Evolutionary conservation across 2,113 vertebrate genomes (phyloP).

Genomic region (Symphodus melops): DNA sequence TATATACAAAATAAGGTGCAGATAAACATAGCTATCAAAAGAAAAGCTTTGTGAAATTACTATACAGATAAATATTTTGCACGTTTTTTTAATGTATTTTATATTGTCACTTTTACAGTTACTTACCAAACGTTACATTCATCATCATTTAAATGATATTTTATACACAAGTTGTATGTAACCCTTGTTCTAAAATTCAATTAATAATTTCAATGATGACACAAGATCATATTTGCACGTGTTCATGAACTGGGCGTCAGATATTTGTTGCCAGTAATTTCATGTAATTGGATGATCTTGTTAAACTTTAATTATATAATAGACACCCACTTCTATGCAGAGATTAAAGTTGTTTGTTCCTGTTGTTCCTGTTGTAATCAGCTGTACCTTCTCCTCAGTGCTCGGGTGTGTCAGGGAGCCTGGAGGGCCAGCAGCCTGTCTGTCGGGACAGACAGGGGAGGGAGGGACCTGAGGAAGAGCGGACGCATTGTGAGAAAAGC

Average conservation of each 20-base stretch:
- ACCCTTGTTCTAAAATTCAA: not conserved
- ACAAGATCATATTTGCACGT: not conserved
- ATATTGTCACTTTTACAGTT: too few species aligned
- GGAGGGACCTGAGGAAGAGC: constrained; percentile 83
- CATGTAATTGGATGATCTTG: not conserved
- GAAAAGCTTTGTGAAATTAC: too few species aligned
- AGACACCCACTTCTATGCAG: not conserved
- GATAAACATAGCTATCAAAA: too few species aligned
- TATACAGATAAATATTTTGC: too few species aligned
- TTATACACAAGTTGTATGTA: not conserved
- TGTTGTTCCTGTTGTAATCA: not conserved
- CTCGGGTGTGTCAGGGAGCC: constrained; percentile 58
- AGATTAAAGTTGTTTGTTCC: not conserved
- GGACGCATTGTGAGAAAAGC: constrained; percentile 88
- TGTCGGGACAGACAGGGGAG: constrained; percentile 59
- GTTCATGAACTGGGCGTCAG: not conserved
- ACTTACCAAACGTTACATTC: too few species aligned
- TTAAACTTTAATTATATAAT: not conserved
- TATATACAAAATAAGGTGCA: too few species aligned
- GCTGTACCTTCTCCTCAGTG: constrained; percentile 46
- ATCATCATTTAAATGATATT: not conserved
- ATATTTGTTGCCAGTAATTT: not conserved
- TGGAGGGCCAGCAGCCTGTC: constrained; percentile 76
- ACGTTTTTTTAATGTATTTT: too few species aligned
- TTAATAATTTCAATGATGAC: not conserved